A percentile compares a stretch with the other conserved stretches of the same genome.
Conservation (phyloP, 2,888 invertebrate species). For the Frankliniella intonsa region DNA sequence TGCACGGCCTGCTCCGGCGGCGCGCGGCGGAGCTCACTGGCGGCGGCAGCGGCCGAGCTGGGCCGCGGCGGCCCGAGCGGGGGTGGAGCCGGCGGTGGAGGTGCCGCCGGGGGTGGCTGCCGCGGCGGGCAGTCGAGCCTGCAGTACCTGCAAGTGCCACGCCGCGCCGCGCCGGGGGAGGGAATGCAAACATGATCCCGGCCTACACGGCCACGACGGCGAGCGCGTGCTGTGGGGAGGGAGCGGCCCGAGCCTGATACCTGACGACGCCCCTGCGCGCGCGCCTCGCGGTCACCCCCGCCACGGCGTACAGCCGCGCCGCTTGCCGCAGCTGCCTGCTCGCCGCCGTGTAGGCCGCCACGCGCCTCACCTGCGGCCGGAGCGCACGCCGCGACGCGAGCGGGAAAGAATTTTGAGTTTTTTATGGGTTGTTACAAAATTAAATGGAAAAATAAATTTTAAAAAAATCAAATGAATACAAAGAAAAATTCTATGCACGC, state of each 20-base stretch:
- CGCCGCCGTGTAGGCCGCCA: slow-evolving; percentile 7
- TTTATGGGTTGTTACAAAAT: no score
- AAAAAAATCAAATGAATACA: no score
- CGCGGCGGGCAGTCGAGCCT: background rate
- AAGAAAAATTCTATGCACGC: no score
- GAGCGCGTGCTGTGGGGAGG: no score
- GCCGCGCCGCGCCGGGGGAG: background rate
- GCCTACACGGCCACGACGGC: no score
- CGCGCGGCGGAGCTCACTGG: background rate
- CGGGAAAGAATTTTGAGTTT: no score
- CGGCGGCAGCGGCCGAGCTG: background rate
- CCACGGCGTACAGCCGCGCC: background rate
- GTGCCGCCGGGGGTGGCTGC: background rate
- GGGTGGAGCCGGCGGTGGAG: background rate
- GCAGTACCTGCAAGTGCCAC: background rate
- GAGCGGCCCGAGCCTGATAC: background rate
- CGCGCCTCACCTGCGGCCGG: background rate
- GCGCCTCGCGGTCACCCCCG: background rate
- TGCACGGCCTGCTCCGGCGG: background rate
- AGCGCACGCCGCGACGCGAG: no score
- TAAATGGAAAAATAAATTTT: no score
- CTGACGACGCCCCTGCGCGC: background rate
- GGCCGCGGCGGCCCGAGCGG: background rate
- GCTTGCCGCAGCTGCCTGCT: background rate
- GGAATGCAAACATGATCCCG: no score